Conservation (phyloP, 2,888 invertebrate species). For the Rhagophthalmus giganteus region DNA sequence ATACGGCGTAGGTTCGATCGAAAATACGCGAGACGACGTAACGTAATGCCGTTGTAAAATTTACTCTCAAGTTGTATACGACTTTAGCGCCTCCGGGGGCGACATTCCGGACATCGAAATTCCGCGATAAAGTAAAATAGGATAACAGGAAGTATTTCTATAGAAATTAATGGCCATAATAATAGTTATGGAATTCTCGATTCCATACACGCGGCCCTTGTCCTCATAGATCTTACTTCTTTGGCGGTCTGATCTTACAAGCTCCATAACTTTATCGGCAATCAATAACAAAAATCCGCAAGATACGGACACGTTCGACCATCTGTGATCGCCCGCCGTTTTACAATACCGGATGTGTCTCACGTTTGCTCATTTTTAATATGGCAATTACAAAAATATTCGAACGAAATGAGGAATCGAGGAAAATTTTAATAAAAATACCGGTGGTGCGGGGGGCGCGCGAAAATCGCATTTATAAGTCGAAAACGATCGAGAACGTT, state of each 20-base stretch:
- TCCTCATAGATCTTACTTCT: conserved; percentile 28
- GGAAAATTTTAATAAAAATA: not conserved
- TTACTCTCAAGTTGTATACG: not conserved
- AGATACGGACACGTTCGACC: conserved; percentile 33
- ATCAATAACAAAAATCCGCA: conserved; percentile 34
- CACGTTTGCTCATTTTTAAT: not conserved
- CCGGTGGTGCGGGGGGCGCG: too few relatives aligned
- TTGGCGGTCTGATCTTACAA: conserved; percentile 33
- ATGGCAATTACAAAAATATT: not conserved
- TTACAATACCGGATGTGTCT: conserved; percentile 11
- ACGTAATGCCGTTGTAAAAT: not conserved
- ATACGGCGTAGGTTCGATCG: too few relatives aligned
- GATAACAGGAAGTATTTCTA: conserved; percentile 4
- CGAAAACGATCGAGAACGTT: too few relatives aligned
- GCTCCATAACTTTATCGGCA: conserved; percentile 30
- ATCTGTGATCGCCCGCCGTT: conserved; percentile 20
- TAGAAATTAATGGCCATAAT: conserved; percentile 2
- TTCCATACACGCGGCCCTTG: conserved; percentile 14
- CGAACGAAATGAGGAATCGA: not conserved
- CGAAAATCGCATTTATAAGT: too few relatives aligned
- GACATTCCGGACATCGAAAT: not conserved
- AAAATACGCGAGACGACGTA: not conserved
- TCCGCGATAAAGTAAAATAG: not conserved
- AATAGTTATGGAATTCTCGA: conserved; percentile 17
- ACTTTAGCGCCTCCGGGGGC: not conserved